Conservation (phyloP, 2,797 vertebrate genomes). For the Rhinichthys osculus region DNA sequence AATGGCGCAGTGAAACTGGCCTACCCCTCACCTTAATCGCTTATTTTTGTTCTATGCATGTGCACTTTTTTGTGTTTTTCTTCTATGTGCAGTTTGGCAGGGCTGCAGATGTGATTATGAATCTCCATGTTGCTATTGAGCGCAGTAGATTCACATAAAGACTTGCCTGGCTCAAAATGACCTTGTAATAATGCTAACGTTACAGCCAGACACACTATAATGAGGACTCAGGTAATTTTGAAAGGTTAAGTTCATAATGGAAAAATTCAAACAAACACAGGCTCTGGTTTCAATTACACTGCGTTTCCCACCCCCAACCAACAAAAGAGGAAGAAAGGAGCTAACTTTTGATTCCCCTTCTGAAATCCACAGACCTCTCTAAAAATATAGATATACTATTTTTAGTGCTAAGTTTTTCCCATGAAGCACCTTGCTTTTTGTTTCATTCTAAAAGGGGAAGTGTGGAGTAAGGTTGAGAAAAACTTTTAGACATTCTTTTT, state of each 20-base stretch:
- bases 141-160: conserved; percentile 49
- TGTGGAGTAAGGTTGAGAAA: not conserved
- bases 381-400: not conserved
- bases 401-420: not conserved
- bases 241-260: conserved; percentile 77
- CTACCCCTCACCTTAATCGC: not conserved
- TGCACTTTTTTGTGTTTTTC: conserved; percentile 1
- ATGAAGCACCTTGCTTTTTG: not conserved
- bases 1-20: not conserved
- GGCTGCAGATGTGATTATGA: conserved; percentile 33
- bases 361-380: conserved; percentile 17
- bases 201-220: conserved; percentile 63
- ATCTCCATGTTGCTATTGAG: conserved; percentile 60
- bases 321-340: conserved; percentile 39
- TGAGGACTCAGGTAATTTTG: conserved; percentile 73
- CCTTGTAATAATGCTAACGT: conserved; percentile 62
- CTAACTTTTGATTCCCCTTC: conserved; percentile 39
- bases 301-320: conserved; percentile 66
- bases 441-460: conserved; percentile 14
- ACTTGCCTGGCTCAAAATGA: conserved; percentile 38
- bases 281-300: conserved; percentile 79
- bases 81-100: conserved; percentile 34
- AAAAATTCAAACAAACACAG: conserved; percentile 77
- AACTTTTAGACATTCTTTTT: not conserved
- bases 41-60: conserved; percentile 7